Conservation (phyloP, 2,113 vertebrate species). For the Rhagologus leucostigma region DNA sequence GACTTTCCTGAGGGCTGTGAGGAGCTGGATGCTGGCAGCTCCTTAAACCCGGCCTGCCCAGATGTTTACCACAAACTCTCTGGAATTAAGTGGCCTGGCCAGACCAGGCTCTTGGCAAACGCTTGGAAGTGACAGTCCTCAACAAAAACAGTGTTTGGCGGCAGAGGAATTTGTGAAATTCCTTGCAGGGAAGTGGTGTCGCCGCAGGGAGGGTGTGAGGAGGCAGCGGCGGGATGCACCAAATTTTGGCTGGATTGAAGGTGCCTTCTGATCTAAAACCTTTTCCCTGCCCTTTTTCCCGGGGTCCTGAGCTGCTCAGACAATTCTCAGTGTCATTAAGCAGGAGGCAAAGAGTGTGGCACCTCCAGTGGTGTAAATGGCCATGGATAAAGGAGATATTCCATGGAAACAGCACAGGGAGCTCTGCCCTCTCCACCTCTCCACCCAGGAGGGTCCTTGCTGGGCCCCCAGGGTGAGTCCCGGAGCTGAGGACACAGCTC, state of each 20-base stretch:
- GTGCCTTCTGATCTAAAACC: neutral
- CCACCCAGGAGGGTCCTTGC: neutral
- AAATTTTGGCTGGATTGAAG: neutral
- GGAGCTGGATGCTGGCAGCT: neutral
- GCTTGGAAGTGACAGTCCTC: neutral
- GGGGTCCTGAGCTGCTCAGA: neutral
- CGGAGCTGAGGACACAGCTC: neutral
- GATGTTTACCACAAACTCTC: neutral
- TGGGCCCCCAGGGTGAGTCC: neutral
- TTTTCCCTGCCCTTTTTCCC: neutral
- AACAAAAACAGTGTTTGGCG: fast-evolving
- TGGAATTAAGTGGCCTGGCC: neutral
- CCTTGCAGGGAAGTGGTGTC: neutral
- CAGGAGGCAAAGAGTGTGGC: neutral
- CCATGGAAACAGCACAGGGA: neutral
- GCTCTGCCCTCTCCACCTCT: neutral
- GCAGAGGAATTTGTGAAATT: neutral
- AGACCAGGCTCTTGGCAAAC: neutral
- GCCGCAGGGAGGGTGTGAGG: neutral
- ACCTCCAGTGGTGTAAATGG: neutral
- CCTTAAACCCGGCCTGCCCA: neutral
- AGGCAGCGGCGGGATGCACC: neutral
- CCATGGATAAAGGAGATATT: neutral
- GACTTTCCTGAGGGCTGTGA: neutral
- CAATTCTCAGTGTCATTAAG: neutral